Percentiles rank a stretch among this genome's conserved stretches.
These are phyloP conservation scores for Microcebus lehilahytsara DNA, from an alignment of 2,113 vertebrate species.

Conservation along the genomic window DNA sequence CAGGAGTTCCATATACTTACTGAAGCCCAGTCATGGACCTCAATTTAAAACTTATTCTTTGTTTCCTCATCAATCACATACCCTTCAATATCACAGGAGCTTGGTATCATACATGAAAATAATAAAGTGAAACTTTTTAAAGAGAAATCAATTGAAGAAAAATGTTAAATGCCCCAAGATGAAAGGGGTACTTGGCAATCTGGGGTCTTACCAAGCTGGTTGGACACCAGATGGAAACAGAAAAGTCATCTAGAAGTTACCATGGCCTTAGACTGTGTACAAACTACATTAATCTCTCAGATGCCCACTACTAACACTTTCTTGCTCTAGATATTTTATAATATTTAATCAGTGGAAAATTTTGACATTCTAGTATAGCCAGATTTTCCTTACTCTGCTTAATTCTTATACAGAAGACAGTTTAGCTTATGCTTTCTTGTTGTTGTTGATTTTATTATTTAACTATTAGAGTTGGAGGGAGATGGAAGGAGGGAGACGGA, in stretches of 20 bases:
- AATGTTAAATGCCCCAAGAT: constrained; percentile 5
- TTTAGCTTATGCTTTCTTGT: not conserved
- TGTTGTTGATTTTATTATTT: constrained; percentile 17
- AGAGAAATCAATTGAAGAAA: constrained; percentile 50
- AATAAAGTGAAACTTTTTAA: not conserved
- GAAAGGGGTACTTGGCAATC: not conserved
- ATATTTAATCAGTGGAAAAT: constrained; percentile 20
- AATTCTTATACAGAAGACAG: constrained; percentile 14
- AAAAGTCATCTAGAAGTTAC: not conserved
- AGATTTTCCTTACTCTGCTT: constrained; percentile 23
- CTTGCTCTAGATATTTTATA: constrained; percentile 29
- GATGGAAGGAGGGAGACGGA: not conserved
- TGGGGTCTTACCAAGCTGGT: not conserved
- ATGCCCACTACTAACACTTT: not conserved
- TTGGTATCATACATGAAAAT: constrained; percentile 30
- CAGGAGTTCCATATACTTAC: not conserved
- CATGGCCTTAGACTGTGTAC: not conserved
- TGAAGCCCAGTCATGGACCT: not conserved
- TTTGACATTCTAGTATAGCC: not conserved
- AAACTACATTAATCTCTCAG: not conserved
- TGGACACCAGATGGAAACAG: not conserved
- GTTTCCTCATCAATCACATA: constrained; percentile 13
- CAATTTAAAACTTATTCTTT: not conserved
- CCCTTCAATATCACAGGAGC: not conserved
- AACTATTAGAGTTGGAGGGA: constrained; percentile 4